Conservation (phyloP, 2,888 invertebrate genomes). For the Pedicia rivosa region DNA sequence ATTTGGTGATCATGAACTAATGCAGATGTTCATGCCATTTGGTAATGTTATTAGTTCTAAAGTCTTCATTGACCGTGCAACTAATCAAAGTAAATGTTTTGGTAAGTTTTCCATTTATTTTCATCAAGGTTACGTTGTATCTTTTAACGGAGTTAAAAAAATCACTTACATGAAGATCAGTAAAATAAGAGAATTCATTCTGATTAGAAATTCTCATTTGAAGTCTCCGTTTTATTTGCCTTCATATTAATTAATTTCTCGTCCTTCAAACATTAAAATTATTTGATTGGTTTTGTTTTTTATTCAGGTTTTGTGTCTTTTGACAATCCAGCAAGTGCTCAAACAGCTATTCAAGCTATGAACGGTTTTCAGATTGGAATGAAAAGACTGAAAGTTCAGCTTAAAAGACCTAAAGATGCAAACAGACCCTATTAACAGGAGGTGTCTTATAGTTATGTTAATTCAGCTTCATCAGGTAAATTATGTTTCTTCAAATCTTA, state of each 20-base stretch:
- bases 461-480: slow-evolving; percentile 4
- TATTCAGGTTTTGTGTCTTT: slow-evolving; percentile 92
- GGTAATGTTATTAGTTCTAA: slow-evolving; percentile 99
- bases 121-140: too few relatives aligned
- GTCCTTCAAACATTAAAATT: slow-evolving; percentile 2
- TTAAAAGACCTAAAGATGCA: slow-evolving; percentile 97
- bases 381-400: slow-evolving; percentile 98
- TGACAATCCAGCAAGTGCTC: slow-evolving; percentile 96
- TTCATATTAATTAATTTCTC: too few relatives aligned
- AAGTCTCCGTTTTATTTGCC: too few relatives aligned
- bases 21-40: slow-evolving; percentile 99
- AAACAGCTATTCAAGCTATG: slow-evolving; percentile 98
- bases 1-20: slow-evolving; percentile 96
- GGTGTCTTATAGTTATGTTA: slow-evolving; percentile 26
- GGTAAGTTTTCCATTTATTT: slow-evolving; percentile 47
- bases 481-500: too few relatives aligned
- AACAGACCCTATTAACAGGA: slow-evolving; percentile 92
- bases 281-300: background rate
- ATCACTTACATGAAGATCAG: too few relatives aligned
- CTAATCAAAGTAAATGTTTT: slow-evolving; percentile 99
- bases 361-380: slow-evolving; percentile 99
- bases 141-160: too few relatives aligned
- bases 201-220: too few relatives aligned
- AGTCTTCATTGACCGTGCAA: slow-evolving; percentile 99
- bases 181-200: too few relatives aligned